A percentile compares a stretch with the other conserved stretches of the same genome.
Conservation (phyloP, 2,797 vertebrate species). For the Xerus rutilus region DNA sequence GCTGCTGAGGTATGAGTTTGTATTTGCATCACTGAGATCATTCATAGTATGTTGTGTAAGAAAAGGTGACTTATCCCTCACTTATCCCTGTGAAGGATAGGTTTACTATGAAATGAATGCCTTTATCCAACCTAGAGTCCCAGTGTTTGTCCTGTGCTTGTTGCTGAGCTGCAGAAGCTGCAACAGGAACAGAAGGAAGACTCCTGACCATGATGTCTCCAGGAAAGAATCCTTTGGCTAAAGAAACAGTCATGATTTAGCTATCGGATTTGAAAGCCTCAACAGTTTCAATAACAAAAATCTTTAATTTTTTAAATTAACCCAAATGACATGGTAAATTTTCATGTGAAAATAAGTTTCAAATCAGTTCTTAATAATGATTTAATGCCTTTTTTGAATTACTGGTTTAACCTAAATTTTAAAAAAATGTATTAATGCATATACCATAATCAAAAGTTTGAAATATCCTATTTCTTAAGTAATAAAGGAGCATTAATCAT, state of each 20-base stretch:
- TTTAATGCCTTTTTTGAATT: constrained; percentile 85
- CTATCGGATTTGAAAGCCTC: constrained; percentile 85
- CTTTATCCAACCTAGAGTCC: constrained; percentile 82
- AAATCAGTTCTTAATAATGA: constrained; percentile 86
- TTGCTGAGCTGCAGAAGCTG: constrained; percentile 74
- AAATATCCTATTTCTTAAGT: constrained; percentile 84
- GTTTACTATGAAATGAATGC: constrained; percentile 86
- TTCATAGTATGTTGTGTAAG: constrained; percentile 85
- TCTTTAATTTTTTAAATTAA: constrained; percentile 78
- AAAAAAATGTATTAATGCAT: constrained; percentile 79
- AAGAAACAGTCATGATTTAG: constrained; percentile 78
- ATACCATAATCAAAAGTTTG: constrained; percentile 82
- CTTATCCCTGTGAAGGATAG: constrained; percentile 82
- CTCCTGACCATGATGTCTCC: constrained; percentile 58
- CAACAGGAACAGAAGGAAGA: constrained; percentile 47
- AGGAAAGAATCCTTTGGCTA: constrained; percentile 67
- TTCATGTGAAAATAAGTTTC: constrained; percentile 84
- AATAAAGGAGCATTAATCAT: constrained; percentile 74
- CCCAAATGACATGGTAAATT: constrained; percentile 76
- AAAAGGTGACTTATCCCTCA: constrained; percentile 82
- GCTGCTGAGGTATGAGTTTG: constrained; percentile 78
- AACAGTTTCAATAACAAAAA: constrained; percentile 69
- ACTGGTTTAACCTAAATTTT: constrained; percentile 83
- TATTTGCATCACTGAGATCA: constrained; percentile 86
- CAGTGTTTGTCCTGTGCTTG: constrained; percentile 76